phyloP scores from a whole-genome alignment of 2,113 vertebrate species.

The Elephantulus edwardii region DNA sequence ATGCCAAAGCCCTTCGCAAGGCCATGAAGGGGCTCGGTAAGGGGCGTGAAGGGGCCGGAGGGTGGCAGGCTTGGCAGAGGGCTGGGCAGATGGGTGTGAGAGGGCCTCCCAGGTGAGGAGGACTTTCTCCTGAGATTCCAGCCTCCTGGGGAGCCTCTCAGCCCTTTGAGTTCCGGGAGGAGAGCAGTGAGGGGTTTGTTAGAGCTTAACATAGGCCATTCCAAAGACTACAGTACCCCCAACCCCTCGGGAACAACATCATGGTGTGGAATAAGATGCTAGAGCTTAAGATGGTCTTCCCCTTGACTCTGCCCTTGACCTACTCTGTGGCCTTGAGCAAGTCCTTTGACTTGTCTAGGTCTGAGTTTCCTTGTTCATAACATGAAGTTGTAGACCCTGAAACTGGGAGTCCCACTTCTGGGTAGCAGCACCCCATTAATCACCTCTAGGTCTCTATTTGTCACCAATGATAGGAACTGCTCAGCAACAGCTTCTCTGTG shows the following conservation, averaged over 20 bases:
- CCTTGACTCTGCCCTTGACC: background rate
- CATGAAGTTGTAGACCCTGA: background rate
- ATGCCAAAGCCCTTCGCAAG: conserved; percentile 94
- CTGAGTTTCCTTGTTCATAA: background rate
- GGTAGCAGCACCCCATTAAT: background rate
- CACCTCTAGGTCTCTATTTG: background rate
- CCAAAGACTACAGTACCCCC: background rate
- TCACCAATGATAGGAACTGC: background rate
- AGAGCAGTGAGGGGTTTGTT: rapidly evolving
- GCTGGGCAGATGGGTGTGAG: too few species aligned
- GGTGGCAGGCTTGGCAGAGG: background rate
- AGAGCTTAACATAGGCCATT: background rate
- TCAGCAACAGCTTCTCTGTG: background rate
- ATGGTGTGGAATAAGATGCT: background rate
- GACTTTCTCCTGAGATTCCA: background rate
- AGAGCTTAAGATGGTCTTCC: background rate
- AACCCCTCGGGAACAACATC: background rate
- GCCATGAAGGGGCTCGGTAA: conserved; percentile 98
- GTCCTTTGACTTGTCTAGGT: background rate
- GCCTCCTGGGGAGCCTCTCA: background rate
- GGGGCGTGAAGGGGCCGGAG: background rate
- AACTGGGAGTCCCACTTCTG: background rate
- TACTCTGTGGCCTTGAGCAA: background rate
- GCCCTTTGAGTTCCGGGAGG: background rate
- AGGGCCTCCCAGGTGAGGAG: background rate